A percentile compares a stretch with the other conserved stretches of the same genome.
phyloP scores from a whole-genome alignment of 2,888 invertebrate genomes.

The Lacanobia oleracea region DNA sequence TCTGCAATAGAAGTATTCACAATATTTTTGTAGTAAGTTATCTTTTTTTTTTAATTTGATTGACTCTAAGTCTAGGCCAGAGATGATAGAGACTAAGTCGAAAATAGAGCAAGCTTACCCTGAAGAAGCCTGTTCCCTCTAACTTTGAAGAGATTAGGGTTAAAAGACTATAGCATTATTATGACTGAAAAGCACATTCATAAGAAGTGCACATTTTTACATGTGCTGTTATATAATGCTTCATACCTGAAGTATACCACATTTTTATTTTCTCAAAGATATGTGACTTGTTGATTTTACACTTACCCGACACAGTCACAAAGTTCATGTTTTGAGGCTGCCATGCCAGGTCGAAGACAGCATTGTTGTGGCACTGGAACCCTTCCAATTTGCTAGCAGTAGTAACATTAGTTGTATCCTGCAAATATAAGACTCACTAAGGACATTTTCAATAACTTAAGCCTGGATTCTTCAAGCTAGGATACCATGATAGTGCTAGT shows the following conservation, averaged over 20 bases:
- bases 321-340: constrained; percentile 94
- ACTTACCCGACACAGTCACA: constrained; percentile 94
- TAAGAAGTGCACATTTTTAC: background rate
- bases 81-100: no score
- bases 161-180: background rate
- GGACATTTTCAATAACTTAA: background rate
- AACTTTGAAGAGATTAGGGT: background rate
- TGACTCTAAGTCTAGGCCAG: no score
- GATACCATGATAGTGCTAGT: background rate
- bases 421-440: constrained; percentile 54
- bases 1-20: no score
- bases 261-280: no score
- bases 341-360: constrained; percentile 97
- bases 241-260: background rate
- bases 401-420: constrained; percentile 86
- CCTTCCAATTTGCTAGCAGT: constrained; percentile 85
- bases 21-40: no score
- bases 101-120: no score
- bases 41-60: no score
- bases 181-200: background rate
- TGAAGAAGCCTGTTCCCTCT: no score
- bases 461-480: background rate
- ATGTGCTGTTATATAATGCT: background rate
- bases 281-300: background rate
- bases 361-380: constrained; percentile 94